These are phyloP conservation scores for Acrobasis repandana DNA, from an alignment of 2,888 invertebrate species.

Conservation along the genomic window DNA sequence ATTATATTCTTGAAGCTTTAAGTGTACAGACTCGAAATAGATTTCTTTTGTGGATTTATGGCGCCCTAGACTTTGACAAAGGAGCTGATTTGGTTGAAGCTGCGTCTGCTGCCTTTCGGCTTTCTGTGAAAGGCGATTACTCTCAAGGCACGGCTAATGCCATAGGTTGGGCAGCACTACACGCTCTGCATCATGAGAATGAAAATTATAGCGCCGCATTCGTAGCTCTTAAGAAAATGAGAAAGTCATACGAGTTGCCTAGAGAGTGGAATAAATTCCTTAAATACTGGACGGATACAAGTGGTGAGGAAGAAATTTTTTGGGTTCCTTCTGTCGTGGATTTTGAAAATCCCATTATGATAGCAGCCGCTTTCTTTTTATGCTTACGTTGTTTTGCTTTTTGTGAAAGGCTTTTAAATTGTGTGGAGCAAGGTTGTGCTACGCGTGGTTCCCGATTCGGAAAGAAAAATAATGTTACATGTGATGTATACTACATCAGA, in stretches of 20 bases:
- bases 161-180: constrained; percentile 73
- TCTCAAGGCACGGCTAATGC: constrained; percentile 67
- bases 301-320: constrained; percentile 68
- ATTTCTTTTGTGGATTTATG: constrained; percentile 67
- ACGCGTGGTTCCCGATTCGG: constrained; percentile 48
- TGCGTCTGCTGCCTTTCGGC: constrained; percentile 62
- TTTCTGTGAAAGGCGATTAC: constrained; percentile 63
- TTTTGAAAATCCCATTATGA: constrained; percentile 56
- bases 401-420: constrained; percentile 55
- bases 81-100: constrained; percentile 40
- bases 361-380: constrained; percentile 72
- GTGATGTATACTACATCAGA: constrained; percentile 60
- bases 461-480: constrained; percentile 32
- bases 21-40: constrained; percentile 54
- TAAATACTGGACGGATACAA: constrained; percentile 58
- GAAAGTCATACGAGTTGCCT: constrained; percentile 61
- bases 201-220: constrained; percentile 56
- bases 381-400: constrained; percentile 68
- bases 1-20: constrained; percentile 55
- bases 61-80: constrained; percentile 60
- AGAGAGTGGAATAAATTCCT: constrained; percentile 62
- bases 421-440: constrained; percentile 57
- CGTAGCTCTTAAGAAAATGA: constrained; percentile 66
- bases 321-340: constrained; percentile 60
- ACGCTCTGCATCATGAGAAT: constrained; percentile 58